Percentiles rank a stretch among this genome's conserved stretches.
phyloP scores from a whole-genome alignment of 2,797 vertebrate species.

The Epinephelus malabaricus region DNA sequence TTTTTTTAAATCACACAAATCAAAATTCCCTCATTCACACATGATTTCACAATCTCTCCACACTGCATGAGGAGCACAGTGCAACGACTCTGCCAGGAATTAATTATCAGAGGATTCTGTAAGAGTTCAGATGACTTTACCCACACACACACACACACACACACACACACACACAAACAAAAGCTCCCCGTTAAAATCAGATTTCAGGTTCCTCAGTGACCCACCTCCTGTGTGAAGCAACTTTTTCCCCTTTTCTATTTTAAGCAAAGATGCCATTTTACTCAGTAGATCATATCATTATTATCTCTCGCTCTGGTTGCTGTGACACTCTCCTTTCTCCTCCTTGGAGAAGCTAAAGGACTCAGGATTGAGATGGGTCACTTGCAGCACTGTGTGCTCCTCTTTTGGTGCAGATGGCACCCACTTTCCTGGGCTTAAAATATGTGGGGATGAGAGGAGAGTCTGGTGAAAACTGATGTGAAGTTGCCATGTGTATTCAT shows the following conservation, averaged over 20 bases:
- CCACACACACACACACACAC: background rate
- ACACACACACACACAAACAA: conserved; percentile 2
- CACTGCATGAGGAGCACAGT: background rate
- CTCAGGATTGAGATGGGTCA: conserved; percentile 37
- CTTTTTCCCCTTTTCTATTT: conserved; percentile 49
- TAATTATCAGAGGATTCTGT: conserved; percentile 15
- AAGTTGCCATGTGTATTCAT: background rate
- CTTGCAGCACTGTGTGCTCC: conserved; percentile 39
- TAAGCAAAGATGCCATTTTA: conserved; percentile 30
- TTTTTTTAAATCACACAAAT: conserved; percentile 17
- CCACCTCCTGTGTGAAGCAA: conserved; percentile 12
- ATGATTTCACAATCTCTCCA: conserved; percentile 19
- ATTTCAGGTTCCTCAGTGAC: conserved; percentile 25
- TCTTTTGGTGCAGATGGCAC: conserved; percentile 30
- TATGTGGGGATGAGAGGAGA: conserved; percentile 13
- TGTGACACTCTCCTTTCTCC: conserved; percentile 43
- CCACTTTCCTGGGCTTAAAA: conserved; percentile 21
- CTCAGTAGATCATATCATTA: conserved; percentile 44
- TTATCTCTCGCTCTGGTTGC: conserved; percentile 32
- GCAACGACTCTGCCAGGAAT: conserved; percentile 28
- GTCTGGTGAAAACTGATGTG: conserved; percentile 21
- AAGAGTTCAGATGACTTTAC: conserved; percentile 16
- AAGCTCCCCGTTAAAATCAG: conserved; percentile 16
- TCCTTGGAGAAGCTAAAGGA: conserved; percentile 1
- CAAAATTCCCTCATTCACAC: conserved; percentile 5